These are phyloP conservation scores for Aproaerema taeniolella DNA, from an alignment of 2,888 invertebrate species.

Conservation along the genomic window DNA sequence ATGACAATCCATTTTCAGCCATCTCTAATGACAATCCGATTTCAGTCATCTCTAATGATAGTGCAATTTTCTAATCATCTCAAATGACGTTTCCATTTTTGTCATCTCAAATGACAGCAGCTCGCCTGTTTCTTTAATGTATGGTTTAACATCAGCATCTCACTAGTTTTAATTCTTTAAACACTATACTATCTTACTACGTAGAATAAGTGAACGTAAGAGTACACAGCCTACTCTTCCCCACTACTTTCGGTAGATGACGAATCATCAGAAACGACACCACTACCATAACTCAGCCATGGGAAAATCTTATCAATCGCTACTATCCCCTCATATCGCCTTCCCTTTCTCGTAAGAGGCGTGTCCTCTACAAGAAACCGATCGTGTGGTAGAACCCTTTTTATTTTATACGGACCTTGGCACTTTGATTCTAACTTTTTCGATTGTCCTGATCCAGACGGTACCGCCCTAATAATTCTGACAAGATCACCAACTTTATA, in stretches of 20 bases:
- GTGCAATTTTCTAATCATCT: not conserved
- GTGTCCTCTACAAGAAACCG: conserved; percentile 23
- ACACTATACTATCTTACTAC: not conserved
- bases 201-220: too few species aligned
- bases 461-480: conserved; percentile 11
- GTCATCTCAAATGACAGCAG: not conserved
- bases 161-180: not conserved
- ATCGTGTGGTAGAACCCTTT: conserved; percentile 18
- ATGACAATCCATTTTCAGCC: too few species aligned
- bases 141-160: not conserved
- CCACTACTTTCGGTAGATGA: conserved; percentile 1
- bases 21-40: too few species aligned
- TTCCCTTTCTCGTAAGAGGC: conserved; percentile 19
- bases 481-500: conserved; percentile 20
- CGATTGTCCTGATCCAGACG: conserved; percentile 13
- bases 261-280: too few species aligned
- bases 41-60: too few species aligned
- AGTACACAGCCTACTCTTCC: too few species aligned
- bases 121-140: not conserved
- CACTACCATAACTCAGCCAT: conserved; percentile 18
- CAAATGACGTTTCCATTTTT: not conserved
- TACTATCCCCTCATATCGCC: conserved; percentile 19
- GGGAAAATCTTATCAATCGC: conserved; percentile 22
- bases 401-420: conserved; percentile 18
- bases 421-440: conserved; percentile 18